A percentile compares a stretch with the other conserved stretches of the same genome.
phyloP scores from a whole-genome alignment of 2,888 invertebrate genomes.

The Cheiracanthium punctorium region DNA sequence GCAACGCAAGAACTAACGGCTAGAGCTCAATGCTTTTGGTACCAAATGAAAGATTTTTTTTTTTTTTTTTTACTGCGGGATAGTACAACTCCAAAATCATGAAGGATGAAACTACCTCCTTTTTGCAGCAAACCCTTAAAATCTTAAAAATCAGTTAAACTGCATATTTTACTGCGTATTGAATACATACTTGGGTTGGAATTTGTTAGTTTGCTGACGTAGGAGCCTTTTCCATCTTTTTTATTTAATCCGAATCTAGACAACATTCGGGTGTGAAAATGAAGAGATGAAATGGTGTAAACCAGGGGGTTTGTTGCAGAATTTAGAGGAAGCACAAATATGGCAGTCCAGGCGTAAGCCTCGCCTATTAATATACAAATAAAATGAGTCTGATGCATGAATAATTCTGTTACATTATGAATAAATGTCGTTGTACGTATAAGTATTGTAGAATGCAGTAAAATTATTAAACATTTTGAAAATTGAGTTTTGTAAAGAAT shows the following conservation, averaged over 20 bases:
- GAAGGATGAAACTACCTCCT: too few relatives aligned
- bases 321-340: constrained; percentile 74
- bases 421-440: neutral
- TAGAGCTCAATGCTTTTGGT: too few relatives aligned
- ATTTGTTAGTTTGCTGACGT: constrained; percentile 45
- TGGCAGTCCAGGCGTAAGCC: constrained; percentile 74
- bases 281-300: constrained; percentile 73
- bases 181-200: constrained; percentile 34
- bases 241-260: constrained; percentile 47
- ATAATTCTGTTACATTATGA: neutral
- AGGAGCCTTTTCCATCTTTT: constrained; percentile 42
- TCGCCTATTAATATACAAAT: constrained; percentile 68
- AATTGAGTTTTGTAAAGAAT: too few relatives aligned
- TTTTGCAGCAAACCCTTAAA: too few relatives aligned
- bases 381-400: neutral
- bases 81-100: too few relatives aligned
- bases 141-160: too few relatives aligned
- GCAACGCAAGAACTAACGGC: too few relatives aligned
- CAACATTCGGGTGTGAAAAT: constrained; percentile 63
- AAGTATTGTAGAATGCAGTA: neutral
- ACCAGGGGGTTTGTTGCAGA: constrained; percentile 74
- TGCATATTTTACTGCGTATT: too few relatives aligned
- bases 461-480: neutral
- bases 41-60: too few relatives aligned
- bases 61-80: too few relatives aligned